A percentile compares a stretch with the other conserved stretches of the same genome.
Conservation (phyloP, 2,888 invertebrate genomes). For the Siphonodentalium dalli region DNA sequence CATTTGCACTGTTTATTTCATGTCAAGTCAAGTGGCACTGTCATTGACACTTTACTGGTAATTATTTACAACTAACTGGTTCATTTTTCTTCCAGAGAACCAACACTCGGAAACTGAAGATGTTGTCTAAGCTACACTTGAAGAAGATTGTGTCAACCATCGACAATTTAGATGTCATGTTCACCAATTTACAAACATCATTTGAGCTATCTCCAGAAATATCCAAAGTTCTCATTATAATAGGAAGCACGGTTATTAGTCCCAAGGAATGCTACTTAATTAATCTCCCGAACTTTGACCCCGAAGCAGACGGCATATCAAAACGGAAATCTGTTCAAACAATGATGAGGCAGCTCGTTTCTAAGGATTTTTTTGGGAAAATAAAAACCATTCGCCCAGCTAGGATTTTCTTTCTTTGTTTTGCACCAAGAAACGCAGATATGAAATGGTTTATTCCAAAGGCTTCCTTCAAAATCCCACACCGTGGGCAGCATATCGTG, state of each 20-base stretch:
- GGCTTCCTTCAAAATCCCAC: constrained; percentile 35
- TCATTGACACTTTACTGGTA: too few species aligned
- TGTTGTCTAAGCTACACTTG: too few species aligned
- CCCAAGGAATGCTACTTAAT: constrained; percentile 46
- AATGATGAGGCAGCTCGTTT: constrained; percentile 41
- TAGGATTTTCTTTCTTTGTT: constrained; percentile 34
- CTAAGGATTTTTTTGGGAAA: constrained; percentile 39
- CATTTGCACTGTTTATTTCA: too few species aligned
- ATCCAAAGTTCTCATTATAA: constrained; percentile 32
- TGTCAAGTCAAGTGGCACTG: too few species aligned
- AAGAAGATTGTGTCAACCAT: constrained; percentile 34
- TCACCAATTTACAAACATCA: constrained; percentile 30
- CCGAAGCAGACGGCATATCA: constrained; percentile 39
- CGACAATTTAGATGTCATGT: constrained; percentile 31
- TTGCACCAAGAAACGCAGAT: constrained; percentile 37
- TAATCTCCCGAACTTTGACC: constrained; percentile 31
- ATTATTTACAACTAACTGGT: too few species aligned
- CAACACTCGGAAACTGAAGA: too few species aligned
- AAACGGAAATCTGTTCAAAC: constrained; percentile 35
- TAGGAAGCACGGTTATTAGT: constrained; percentile 45
- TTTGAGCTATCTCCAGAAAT: constrained; percentile 47
- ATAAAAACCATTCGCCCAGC: constrained; percentile 36
- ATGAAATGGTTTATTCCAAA: constrained; percentile 46
- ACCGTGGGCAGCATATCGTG: constrained; percentile 34
- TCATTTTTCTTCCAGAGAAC: too few species aligned